Base-by-base conservation (phyloP, 2,888 invertebrate species). In the Pristionchus exspectatus region DNA sequence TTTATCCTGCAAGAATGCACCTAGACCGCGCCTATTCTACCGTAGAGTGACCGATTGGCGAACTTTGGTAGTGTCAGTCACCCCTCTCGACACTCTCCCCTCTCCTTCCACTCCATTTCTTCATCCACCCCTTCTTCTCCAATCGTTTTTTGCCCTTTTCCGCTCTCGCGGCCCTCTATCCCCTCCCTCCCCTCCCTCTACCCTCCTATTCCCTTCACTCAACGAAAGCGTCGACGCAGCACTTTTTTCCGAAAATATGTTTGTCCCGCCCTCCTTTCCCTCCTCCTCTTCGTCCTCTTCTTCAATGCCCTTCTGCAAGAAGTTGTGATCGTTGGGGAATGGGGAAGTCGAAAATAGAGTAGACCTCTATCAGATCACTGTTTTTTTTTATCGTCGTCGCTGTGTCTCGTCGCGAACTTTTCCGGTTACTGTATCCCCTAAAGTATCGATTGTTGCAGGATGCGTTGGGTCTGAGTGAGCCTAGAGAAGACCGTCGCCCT, bases 171-270 rank as follows among this genome's bases (percentile, higher is more conserved):
- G 56, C 63, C 85, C 63, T 56, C 56, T 38, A 24, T 69, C 87
- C 87, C 24, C 50, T 27, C 50, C 38, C 38, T n/a, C 44, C 69
- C 14, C 44, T 30, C 69, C 27, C 87, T 30, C 18, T 50, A 30
- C 87, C 56, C 74, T 33, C 56, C 74, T 27, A n/a, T 83, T n/a
- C 56, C 24, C 24, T 12, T 56, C 33, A 84, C 59, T 84, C 83
- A 50, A 59, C 59, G 84, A 21, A 33, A 84, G 56, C 50, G 87
- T 21, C 56, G 16, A 21, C 18, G 24, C 72, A 74, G 87, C 87
- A 88, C 87, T 88, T 88, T 88, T 88, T 88, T 72, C 74, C 87
- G 74, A 88, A 88, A 88, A 88, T 88, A 88, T 88, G 87, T 88
- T 88, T 59, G 56, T 88, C 30, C 87, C n/a, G 27, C 14, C 50